Base-by-base conservation (phyloP, 2,113 vertebrate species). In the Cariama cristata region DNA sequence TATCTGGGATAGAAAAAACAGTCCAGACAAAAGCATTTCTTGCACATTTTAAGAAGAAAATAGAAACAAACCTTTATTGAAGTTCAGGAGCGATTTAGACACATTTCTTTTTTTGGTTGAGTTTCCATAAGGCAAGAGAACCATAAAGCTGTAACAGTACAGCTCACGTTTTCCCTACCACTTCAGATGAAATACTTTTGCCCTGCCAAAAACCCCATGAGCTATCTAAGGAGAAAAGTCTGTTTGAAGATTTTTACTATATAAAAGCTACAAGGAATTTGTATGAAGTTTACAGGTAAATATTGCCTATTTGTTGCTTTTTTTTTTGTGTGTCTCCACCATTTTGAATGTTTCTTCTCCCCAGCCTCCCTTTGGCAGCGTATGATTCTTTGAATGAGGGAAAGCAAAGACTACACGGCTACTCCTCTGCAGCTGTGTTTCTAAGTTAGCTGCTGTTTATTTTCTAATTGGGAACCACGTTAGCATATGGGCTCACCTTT, bases 11-110 rank as follows among this genome's bases (percentile, higher is more conserved):
- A 86, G 56, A 64, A 63, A 81, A 94, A 79, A 1, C 38, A 63
- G 30, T 35, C 11, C 56, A 72, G 72, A 91, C 19, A 84, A 97
- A 96, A 91, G 16, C 30, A 89, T 35, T 95, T 87, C 56, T 88
- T 88, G 44, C 11, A 71, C 33, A 32, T 17, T 89, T 15, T 86
- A 72, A 79, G 49, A 92, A 81, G 35, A 92, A 92, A 93, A 79
- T 27, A 28, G 66, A 85, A 87, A 22, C 3, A 86, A 92, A 81
- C 10, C 9, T 71, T 88, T 79, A 81, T 3, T 88, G 53, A 68
- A 60, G 35, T 79, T 91, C 45, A 75, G 40, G 47, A 81, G 15
- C 81, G 2, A 66, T 81, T 91, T 91, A 80, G 33, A 90, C 16
- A 47, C 4, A 14, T 64, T 91, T 74, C 14, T 67, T 71, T 50